These are phyloP conservation scores for Halocynthia aurantium DNA, from an alignment of 23 tunicate genomes.

Conservation along the genomic window DNA sequence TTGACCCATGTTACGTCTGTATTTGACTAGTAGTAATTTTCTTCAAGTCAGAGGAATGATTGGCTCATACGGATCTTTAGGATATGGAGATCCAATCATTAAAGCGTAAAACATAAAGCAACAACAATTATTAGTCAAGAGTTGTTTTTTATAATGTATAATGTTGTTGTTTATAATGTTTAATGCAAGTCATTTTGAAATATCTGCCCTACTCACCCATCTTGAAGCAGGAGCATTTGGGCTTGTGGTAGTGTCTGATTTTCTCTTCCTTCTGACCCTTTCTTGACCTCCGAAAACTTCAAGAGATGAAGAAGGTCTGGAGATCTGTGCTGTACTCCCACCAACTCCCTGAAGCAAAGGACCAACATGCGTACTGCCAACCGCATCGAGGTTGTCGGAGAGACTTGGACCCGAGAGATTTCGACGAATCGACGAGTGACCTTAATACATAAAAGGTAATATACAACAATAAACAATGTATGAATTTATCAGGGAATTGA, in stretches of 20 bases:
- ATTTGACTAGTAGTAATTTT: no score
- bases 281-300: conserved; percentile 3
- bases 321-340: not conserved
- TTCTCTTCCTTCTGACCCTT: conserved; percentile 12
- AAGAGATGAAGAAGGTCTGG: conserved; percentile 22
- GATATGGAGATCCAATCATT: no score
- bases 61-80: no score
- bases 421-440: conserved; percentile 16
- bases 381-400: conserved; percentile 1
- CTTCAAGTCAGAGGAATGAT: no score
- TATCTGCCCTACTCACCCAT: conserved; percentile 8
- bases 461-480: no score
- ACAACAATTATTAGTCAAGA: no score
- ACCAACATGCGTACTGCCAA: not conserved
- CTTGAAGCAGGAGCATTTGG: not conserved
- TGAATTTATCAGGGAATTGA: no score
- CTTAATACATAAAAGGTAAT: not conserved
- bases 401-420: conserved; percentile 14
- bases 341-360: not conserved
- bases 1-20: no score
- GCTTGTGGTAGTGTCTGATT: conserved; percentile 8
- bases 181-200: no score
- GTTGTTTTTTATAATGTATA: no score
- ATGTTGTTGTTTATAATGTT: no score
- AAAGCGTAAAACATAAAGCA: no score